Percentiles rank a stretch among this genome's conserved stretches.
Evolutionary conservation across 2,113 vertebrate species (phyloP).

Genomic region (Datnioides undecimradiatus): DNA sequence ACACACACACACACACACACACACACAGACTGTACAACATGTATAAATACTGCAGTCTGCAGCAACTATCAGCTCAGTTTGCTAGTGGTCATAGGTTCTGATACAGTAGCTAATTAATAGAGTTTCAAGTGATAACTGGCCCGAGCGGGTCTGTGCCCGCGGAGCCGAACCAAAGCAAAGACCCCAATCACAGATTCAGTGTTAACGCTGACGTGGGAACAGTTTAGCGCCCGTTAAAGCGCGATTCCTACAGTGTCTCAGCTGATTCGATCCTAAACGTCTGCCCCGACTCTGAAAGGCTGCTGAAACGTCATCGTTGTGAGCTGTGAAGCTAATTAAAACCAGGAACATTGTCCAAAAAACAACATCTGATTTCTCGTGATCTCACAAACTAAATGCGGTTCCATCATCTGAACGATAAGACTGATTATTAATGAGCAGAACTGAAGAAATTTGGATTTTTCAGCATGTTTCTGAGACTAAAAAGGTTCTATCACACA

Average conservation of each 20-base stretch:
- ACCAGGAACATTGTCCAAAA: not conserved
- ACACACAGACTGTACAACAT: conserved; percentile 38
- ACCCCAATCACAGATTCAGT: rapidly evolving
- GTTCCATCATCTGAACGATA: not conserved
- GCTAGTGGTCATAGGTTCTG: conserved; percentile 41
- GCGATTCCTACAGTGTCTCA: not conserved
- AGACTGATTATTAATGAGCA: not conserved
- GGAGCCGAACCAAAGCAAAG: conserved; percentile 35
- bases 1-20: conserved; percentile 10
- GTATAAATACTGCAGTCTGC: conserved; percentile 26
- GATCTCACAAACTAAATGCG: not conserved
- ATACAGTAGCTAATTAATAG: conserved; percentile 24
- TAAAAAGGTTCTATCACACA: too few relatives aligned
- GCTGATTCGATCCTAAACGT: too few relatives aligned
- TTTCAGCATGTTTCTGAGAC: not conserved
- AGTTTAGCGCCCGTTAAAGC: not conserved
- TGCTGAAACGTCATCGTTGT: not conserved
- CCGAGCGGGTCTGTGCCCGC: conserved; percentile 16
- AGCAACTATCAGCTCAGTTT: conserved; percentile 7
- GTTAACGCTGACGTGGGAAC: not conserved
- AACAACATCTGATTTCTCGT: too few relatives aligned
- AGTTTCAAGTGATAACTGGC: conserved; percentile 11
- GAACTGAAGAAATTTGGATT: not conserved
- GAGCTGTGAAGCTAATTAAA: not conserved
- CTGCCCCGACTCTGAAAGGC: not conserved